These are phyloP conservation scores for Lycopodina hypogea DNA, from an alignment of 37 sponge, comb jelly and placozoan species.

Conservation along the genomic window DNA sequence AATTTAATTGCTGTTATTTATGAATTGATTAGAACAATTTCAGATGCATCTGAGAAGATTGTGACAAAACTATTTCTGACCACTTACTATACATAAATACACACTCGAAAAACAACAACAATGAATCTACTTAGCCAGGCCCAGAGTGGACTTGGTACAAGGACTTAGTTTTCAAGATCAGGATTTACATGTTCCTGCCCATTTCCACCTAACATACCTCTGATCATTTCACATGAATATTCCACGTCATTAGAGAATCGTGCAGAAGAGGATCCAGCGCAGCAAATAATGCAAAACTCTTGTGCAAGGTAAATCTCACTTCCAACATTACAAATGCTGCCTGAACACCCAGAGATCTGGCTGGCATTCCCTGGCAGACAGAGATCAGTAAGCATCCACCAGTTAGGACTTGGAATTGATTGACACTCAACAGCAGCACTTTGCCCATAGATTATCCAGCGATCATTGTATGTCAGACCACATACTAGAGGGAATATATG, in stretches of 20 bases:
- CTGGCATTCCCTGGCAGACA: background rate
- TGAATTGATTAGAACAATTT: no score
- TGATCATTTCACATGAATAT: background rate
- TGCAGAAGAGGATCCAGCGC: background rate
- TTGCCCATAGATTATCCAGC: background rate
- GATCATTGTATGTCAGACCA: background rate
- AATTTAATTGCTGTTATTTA: no score
- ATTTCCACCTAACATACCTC: conserved; percentile 4
- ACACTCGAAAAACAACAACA: no score
- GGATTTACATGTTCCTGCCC: no score
- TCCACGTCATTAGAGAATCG: background rate
- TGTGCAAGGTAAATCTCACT: background rate
- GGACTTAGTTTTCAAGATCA: no score
- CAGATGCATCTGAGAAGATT: no score
- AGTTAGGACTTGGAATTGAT: background rate
- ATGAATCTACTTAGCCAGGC: no score
- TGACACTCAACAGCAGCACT: background rate
- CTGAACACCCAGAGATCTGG: background rate
- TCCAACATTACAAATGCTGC: background rate
- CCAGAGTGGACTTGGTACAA: no score
- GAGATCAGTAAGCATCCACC: background rate
- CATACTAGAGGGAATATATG: background rate
- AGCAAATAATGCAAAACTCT: background rate
- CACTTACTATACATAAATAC: no score
- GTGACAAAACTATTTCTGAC: no score